Evolutionary conservation across 2,888 invertebrate species (phyloP).

Genomic region (Nomada fucata): DNA sequence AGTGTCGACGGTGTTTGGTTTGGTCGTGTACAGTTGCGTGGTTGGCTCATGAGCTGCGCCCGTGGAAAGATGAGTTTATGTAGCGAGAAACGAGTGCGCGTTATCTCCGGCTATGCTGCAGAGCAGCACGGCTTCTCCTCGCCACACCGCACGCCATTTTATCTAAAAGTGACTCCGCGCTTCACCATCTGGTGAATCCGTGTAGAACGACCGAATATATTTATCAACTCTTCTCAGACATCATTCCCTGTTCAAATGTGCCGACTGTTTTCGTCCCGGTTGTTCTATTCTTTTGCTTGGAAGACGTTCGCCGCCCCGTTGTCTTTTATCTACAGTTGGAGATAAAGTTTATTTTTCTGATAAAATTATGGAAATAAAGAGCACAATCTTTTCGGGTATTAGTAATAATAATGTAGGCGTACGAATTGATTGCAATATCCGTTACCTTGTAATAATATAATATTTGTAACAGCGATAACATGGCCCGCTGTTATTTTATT

Average conservation of each 20-base stretch:
- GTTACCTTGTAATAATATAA: too few relatives aligned
- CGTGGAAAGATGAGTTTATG: constrained; percentile 72
- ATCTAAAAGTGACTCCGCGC: constrained; percentile 38
- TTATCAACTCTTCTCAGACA: constrained; percentile 71
- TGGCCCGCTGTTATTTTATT: too few relatives aligned
- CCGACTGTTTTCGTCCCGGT: not conserved
- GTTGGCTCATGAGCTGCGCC: constrained; percentile 29
- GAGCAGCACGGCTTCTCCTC: constrained; percentile 49
- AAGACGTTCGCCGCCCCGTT: too few relatives aligned
- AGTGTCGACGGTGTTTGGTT: constrained; percentile 41
- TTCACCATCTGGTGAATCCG: constrained; percentile 41
- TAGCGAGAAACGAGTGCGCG: constrained; percentile 77
- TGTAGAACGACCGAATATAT: constrained; percentile 65
- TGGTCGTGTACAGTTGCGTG: constrained; percentile 16
- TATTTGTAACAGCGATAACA: too few relatives aligned
- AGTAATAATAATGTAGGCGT: too few relatives aligned
- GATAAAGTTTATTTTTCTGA: not conserved
- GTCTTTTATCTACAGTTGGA: not conserved
- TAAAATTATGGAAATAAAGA: too few relatives aligned
- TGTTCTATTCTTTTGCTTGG: not conserved
- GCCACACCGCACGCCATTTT: constrained; percentile 60
- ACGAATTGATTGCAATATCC: too few relatives aligned
- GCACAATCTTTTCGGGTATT: too few relatives aligned
- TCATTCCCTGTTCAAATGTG: not conserved
- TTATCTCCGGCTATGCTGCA: constrained; percentile 66